A percentile compares a stretch with the other conserved stretches of the same genome.
Evolutionary conservation across 2,113 vertebrate genomes (phyloP).

Genomic region (Peromyscus californicus): DNA sequence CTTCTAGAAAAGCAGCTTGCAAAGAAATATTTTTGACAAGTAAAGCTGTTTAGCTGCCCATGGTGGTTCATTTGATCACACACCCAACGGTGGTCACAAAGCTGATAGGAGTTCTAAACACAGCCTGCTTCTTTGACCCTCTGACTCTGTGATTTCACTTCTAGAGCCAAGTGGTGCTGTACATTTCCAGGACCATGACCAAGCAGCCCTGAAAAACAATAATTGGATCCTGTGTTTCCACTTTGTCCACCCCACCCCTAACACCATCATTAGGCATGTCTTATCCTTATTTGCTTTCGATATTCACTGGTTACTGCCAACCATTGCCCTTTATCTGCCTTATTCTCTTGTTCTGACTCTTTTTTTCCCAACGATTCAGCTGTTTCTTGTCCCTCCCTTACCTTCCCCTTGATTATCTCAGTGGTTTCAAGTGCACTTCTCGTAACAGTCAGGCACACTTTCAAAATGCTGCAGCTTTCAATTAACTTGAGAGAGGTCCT

Average conservation of each 20-base stretch:
- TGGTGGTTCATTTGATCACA: constrained; percentile 24
- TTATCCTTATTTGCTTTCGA: constrained; percentile 71
- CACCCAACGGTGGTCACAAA: not conserved
- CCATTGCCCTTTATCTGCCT: constrained; percentile 65
- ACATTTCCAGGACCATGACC: constrained; percentile 63
- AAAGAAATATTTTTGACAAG: constrained; percentile 61
- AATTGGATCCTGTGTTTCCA: constrained; percentile 44
- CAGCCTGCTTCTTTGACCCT: constrained; percentile 63
- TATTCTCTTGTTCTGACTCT: constrained; percentile 42
- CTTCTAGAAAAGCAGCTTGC: constrained; percentile 54
- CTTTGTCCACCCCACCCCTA: constrained; percentile 51
- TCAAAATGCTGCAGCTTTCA: constrained; percentile 35
- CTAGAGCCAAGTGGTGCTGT: constrained; percentile 40
- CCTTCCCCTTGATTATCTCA: constrained; percentile 15
- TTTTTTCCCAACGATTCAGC: constrained; percentile 65
- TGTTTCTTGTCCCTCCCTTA: constrained; percentile 20
- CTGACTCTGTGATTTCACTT: constrained; percentile 42
- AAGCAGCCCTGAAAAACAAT: constrained; percentile 24
- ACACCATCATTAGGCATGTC: constrained; percentile 35
- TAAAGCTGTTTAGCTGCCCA: not conserved
- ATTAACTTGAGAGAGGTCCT: constrained; percentile 22
- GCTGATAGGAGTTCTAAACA: constrained; percentile 43
- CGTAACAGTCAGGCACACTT: constrained; percentile 25
- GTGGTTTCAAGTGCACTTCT: constrained; percentile 49
- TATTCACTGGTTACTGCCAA: constrained; percentile 64